Conservation (phyloP, 23 tunicate species). For the Trididemnum clinides region DNA sequence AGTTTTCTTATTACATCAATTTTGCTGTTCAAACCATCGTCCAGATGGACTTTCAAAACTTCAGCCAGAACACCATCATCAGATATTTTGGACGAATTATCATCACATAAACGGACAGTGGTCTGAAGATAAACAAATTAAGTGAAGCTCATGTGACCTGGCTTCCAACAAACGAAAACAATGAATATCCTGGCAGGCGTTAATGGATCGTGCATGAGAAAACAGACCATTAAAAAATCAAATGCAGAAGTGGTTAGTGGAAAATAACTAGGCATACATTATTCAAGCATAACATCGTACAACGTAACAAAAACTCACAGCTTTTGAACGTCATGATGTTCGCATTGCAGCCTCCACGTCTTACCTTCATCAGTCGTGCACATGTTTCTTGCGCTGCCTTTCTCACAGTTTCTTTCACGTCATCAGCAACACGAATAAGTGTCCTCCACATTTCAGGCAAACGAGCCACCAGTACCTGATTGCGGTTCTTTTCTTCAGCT, state of each 20-base stretch:
- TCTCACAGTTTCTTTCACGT: constrained; percentile 83
- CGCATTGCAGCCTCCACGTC: no score
- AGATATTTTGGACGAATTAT: constrained; percentile 5
- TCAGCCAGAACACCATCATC: constrained; percentile 40
- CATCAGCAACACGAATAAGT: constrained; percentile 60
- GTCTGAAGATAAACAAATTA: no score
- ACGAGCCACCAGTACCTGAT: background rate
- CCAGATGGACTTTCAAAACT: constrained; percentile 45
- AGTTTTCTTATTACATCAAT: constrained; percentile 48
- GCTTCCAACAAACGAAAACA: no score
- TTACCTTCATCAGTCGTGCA: constrained; percentile 58
- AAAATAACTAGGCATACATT: no score
- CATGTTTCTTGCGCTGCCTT: constrained; percentile 55
- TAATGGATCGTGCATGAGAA: no score
- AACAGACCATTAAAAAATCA: no score
- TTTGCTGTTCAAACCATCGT: constrained; percentile 69
- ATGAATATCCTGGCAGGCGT: no score
- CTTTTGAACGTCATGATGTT: no score
- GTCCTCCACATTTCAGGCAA: constrained; percentile 67
- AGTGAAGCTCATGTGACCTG: no score
- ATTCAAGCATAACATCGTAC: no score
- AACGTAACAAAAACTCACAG: background rate
- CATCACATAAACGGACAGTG: constrained; percentile 51
- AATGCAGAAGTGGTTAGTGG: no score
- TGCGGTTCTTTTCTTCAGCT: background rate